These are phyloP conservation scores for Zaprionus ghesquierei DNA, from an alignment of 1,140 invertebrate species.

Conservation along the genomic window DNA sequence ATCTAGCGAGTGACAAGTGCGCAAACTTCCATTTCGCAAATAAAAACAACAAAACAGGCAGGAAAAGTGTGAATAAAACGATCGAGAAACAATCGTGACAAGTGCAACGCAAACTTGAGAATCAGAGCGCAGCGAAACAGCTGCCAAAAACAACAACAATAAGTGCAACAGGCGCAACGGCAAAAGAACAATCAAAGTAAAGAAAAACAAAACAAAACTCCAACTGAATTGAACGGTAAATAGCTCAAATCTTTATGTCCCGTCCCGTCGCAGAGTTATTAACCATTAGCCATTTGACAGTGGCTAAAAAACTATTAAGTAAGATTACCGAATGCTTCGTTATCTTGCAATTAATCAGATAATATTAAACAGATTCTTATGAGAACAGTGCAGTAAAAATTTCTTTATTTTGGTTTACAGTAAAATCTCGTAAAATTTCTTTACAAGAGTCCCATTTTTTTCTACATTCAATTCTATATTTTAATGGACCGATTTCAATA, in stretches of 20 bases:
- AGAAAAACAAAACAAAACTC: neutral
- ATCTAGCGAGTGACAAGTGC: neutral
- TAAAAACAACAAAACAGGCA: neutral
- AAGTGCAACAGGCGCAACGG: neutral
- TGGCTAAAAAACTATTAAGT: no score
- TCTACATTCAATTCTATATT: no score
- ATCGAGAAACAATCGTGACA: conserved; percentile 22
- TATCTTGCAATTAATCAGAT: no score
- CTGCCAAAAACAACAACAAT: conserved; percentile 5
- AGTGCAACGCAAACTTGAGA: conserved; percentile 28
- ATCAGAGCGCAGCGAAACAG: conserved; percentile 2
- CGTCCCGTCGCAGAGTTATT: neutral
- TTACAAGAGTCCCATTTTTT: no score
- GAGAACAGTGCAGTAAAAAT: no score
- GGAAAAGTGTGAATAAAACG: conserved; percentile 11
- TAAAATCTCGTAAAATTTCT: no score
- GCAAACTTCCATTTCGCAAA: neutral
- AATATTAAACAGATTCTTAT: no score
- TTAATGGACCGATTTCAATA: no score
- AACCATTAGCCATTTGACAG: no score
- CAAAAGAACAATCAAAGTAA: neutral
- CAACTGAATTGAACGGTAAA: neutral
- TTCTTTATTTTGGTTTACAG: no score
- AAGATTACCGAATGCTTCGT: no score
- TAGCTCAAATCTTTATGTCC: neutral